These are phyloP conservation scores for Amblyjoppa fuscipennis DNA, from an alignment of 2,888 invertebrate species.

Conservation along the genomic window DNA sequence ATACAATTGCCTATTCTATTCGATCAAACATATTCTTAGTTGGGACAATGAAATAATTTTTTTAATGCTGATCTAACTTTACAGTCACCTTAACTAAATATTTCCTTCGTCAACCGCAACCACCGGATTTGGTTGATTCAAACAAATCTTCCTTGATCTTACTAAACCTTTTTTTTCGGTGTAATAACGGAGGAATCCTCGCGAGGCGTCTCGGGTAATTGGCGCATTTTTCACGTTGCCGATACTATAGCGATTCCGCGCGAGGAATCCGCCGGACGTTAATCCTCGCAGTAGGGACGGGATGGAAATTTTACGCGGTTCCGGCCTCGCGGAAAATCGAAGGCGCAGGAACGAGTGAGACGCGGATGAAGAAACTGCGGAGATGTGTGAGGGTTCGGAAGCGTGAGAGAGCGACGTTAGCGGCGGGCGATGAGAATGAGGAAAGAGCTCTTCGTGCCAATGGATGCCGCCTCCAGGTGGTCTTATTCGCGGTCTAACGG, in stretches of 20 bases:
- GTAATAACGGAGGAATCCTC: constrained; percentile 14
- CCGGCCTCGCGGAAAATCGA: constrained; percentile 54
- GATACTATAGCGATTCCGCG: constrained; percentile 29
- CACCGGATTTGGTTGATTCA: too few relatives aligned
- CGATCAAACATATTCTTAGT: too few relatives aligned
- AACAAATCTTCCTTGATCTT: too few relatives aligned
- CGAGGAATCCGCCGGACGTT: constrained; percentile 44
- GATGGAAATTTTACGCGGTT: constrained; percentile 68
- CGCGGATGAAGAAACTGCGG: constrained; percentile 18
- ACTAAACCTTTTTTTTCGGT: too few relatives aligned
- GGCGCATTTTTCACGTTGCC: constrained; percentile 38
- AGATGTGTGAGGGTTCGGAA: constrained; percentile 9
- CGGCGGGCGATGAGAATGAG: background rate
- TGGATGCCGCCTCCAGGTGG: constrained; percentile 77
- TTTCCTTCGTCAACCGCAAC: too few relatives aligned
- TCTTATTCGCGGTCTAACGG: constrained; percentile 80
- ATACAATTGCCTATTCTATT: too few relatives aligned
- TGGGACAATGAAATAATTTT: too few relatives aligned
- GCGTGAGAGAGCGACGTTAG: background rate
- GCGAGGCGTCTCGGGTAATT: constrained; percentile 34
- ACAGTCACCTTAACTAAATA: too few relatives aligned
- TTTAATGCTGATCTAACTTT: too few relatives aligned
- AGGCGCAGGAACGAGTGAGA: constrained; percentile 28
- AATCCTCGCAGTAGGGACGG: constrained; percentile 26
- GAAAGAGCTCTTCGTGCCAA: constrained; percentile 78